Base-by-base conservation (phyloP, 1,140 invertebrate genomes). In the Drosophila chauvacae region DNA sequence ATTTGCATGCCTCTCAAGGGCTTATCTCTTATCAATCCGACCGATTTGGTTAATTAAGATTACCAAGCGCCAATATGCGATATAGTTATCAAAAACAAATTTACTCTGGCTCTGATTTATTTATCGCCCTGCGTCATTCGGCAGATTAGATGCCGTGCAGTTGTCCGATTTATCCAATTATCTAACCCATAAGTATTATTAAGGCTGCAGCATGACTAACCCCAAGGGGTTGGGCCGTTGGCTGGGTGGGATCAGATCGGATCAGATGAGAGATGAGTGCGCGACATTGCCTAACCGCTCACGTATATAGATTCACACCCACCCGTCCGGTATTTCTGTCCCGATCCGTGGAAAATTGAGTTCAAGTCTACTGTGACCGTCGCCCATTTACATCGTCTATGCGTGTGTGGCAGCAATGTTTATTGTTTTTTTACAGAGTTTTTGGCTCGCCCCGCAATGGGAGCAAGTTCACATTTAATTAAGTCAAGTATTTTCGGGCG, bases 391-490 rank as follows among this genome's bases (percentile, higher is more conserved):
- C 11, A 42, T 39, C 9, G 48, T 47, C 60, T 47, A 57, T 79
- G 70, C 75, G 78, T 69, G 69, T 48, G 48, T 48, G 63, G 70
- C 68, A 60, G 65, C 62, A 72, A 76, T 80, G 57, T 56, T 61
- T 57, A 13, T 68, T 37, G 30, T 56, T 47, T 13, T 20, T 48
- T 28, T 26, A 28, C 41, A 48, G 57, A 76, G 57, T 84, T 77
- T 55, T 84, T 74, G 61, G 63, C 77, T 68, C 41, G 48, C 37
- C 59, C 41, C 26, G 14, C 35, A 72, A 65, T 83, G 64, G 74
- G 66, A 71, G 41, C 85, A 88, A 88, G 85, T 85, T 85, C 85
- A 90, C 41, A 90, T 74, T 66, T 76, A 90, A 88, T 88, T 88
- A 76, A 85, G 64, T 63, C 65, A 56, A 64, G 63, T 79, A 81